Conservation (phyloP, 2,888 invertebrate genomes). For the Metallyticus violacea region DNA sequence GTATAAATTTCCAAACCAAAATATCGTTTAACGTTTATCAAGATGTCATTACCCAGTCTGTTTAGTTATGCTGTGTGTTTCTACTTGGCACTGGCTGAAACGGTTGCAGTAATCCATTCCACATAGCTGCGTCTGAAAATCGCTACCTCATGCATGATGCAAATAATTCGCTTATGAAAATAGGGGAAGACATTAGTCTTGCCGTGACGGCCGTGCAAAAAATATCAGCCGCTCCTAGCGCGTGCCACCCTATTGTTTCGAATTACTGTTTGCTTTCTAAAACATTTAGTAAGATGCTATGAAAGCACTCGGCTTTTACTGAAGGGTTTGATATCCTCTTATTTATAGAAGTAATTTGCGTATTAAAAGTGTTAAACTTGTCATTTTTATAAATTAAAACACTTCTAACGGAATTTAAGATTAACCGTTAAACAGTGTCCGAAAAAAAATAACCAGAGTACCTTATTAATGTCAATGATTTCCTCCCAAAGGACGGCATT, state of each 20-base stretch:
- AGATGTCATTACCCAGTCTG: neutral
- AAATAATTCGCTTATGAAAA: neutral
- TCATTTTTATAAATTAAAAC: too few relatives aligned
- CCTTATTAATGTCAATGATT: too few relatives aligned
- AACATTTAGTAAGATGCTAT: neutral
- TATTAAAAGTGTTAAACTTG: too few relatives aligned
- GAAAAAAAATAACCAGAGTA: too few relatives aligned
- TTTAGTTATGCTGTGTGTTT: neutral
- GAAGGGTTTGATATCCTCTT: too few relatives aligned
- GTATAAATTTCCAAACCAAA: neutral
- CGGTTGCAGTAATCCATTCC: neutral
- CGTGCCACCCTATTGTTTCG: neutral
- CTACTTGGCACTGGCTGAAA: neutral
- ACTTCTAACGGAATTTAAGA: too few relatives aligned
- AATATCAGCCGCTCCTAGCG: neutral
- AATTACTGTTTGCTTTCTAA: neutral
- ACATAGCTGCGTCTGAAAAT: neutral
- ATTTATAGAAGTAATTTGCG: too few relatives aligned
- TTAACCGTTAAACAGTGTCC: too few relatives aligned
- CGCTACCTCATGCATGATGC: neutral
- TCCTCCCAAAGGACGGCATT: too few relatives aligned
- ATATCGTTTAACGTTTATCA: neutral
- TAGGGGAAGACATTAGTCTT: neutral
- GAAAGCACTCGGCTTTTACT: too few relatives aligned
- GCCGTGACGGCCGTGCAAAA: neutral